Base-by-base conservation (phyloP, 2,113 vertebrate species). In the Apaloderma vittatum region DNA sequence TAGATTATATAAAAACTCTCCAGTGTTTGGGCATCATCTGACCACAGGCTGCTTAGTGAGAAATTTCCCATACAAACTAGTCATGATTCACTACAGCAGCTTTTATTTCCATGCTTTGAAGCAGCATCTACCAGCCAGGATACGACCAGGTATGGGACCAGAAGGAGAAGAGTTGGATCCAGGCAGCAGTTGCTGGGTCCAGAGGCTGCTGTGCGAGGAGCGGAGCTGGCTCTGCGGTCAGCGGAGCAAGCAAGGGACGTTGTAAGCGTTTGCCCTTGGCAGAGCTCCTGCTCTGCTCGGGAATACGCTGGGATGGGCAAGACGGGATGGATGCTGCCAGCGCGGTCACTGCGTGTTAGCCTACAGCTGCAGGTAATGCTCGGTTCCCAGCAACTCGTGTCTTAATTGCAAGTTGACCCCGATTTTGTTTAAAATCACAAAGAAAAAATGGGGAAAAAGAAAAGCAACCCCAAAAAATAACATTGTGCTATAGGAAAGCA, bases 301-400 rank as follows among this genome's bases (percentile, higher is more conserved):
- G 76, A 68, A 70, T 19, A 34, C 0, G 1, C 62, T 8, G 6
- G 61, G 70, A 51, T 59, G 80, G 61, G 12, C 37, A 11, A 57
- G 26, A 9, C 57, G 6, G 65, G 30, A 34, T 1, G 3, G 49
- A 6, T 6, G 13, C 30, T 61, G 55, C 59, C 46, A 8, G 6
- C 4, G 58, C 3, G 0, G 18, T n/a, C 59, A 17, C 14, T 2
- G 0, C 40, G 3, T 1, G 1, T 14, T 12, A 32, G 20, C 29
- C 30, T 16, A 5, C 4, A 63, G 84, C 86, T 23, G 7, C 12
- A 46, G 76, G 27, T 63, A 23, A 58, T 6, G 19, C 58, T 79
- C 32, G 6, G 23, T 8, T 61, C 67, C 57, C 66, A 55, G 48
- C 32, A 54, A 9, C 55, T 45, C 29, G 22, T 2, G 0, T 23